A percentile compares a stretch with the other conserved stretches of the same genome.
Evolutionary conservation across 2,113 vertebrate species (phyloP).

Genomic region (Campylorhamphus procurvoides): DNA sequence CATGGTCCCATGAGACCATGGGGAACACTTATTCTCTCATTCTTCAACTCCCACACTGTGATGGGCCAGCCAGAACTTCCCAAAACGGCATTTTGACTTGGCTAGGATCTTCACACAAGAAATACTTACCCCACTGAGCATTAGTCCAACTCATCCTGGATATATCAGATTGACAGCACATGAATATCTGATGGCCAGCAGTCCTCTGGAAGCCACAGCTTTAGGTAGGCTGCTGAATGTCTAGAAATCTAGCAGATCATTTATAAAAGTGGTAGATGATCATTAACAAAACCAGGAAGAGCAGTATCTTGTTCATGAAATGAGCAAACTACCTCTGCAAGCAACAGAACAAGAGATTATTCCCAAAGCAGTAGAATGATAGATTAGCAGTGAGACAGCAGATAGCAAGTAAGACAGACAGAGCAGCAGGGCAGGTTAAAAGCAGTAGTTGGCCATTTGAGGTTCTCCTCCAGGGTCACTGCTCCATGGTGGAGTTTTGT

Average conservation of each 20-base stretch:
- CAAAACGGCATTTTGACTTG: not conserved
- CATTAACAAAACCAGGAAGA: not conserved
- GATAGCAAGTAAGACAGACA: not conserved
- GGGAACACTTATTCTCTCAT: not conserved
- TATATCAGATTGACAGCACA: not conserved
- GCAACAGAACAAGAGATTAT: not conserved
- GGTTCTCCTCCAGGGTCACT: not conserved
- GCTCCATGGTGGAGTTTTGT: not conserved
- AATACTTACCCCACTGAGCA: not conserved
- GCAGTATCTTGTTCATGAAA: not conserved
- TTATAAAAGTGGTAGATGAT: slow-evolving; percentile 21
- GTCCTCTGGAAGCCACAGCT: not conserved
- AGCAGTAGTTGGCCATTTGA: not conserved
- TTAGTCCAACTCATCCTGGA: not conserved
- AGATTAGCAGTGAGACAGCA: not conserved
- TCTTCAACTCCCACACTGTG: not conserved
- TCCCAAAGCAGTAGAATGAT: not conserved
- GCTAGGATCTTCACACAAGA: not conserved
- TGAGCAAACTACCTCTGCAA: not conserved
- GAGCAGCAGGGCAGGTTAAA: not conserved
- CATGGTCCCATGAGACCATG: not conserved
- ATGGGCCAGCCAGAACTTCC: not conserved
- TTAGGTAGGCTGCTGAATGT: not conserved
- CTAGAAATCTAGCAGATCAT: slow-evolving; percentile 1
- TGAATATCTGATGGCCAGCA: not conserved